A percentile compares a stretch with the other conserved stretches of the same genome.
Conservation (phyloP, 2,113 vertebrate genomes). For the Hydrochoerus hydrochaeris region DNA sequence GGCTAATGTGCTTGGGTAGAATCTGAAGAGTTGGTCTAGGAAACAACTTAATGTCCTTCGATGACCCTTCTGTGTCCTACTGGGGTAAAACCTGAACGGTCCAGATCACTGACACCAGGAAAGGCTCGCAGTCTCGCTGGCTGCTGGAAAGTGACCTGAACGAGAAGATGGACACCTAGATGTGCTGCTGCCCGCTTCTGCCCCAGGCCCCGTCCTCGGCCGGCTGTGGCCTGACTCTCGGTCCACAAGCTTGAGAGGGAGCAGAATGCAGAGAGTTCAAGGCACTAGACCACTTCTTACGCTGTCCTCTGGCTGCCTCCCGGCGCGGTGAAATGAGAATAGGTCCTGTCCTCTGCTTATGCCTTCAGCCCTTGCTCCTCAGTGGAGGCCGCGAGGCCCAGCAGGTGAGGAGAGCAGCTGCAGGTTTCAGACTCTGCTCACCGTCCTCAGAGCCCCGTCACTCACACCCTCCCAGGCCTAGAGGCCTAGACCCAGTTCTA, state of each 20-base stretch:
- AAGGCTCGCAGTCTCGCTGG: not conserved
- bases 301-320: not conserved
- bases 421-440: not conserved
- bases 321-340: accelerated
- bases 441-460: not conserved
- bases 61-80: not conserved
- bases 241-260: not conserved
- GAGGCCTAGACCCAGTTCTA: not conserved
- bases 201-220: not conserved
- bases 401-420: not conserved
- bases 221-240: not conserved
- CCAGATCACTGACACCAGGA: not conserved
- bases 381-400: not conserved
- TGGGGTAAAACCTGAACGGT: not conserved
- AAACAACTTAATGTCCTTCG: slow-evolving; percentile 26
- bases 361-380: not conserved
- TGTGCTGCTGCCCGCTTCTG: not conserved
- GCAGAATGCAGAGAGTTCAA: not conserved
- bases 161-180: not conserved
- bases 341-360: not conserved
- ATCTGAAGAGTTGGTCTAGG: not conserved
- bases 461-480: not conserved
- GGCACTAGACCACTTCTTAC: not conserved
- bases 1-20: not conserved
- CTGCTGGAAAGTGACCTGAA: not conserved